Conservation (phyloP, 2,113 vertebrate genomes). For the Circaetus cinerascens region DNA sequence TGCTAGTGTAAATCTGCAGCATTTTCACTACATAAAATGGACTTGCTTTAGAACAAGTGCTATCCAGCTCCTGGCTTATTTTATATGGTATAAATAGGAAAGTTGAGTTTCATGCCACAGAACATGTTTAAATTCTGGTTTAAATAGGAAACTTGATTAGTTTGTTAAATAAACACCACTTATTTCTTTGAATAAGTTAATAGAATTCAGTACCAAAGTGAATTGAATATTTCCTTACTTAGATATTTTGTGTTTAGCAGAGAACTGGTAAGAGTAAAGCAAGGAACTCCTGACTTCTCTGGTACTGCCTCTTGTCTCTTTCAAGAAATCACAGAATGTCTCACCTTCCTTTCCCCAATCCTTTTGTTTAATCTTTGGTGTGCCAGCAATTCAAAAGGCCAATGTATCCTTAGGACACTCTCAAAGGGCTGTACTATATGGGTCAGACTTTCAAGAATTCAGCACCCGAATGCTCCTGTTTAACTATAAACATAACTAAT, state of each 20-base stretch:
- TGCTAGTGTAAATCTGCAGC: neutral
- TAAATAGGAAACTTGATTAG: neutral
- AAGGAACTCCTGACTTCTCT: neutral
- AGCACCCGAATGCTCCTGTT: neutral
- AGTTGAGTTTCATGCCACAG: neutral
- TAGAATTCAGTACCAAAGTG: neutral
- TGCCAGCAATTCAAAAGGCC: neutral
- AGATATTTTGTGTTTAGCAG: neutral
- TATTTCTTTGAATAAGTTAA: neutral
- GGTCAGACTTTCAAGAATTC: neutral
- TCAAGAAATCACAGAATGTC: neutral
- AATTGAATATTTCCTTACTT: neutral
- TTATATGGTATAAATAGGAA: neutral
- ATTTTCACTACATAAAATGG: neutral
- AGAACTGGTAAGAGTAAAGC: neutral
- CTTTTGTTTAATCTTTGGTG: neutral
- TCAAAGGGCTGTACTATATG: accelerated
- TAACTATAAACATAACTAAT: neutral
- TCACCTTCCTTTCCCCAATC: neutral
- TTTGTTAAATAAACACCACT: neutral
- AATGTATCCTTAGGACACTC: neutral
- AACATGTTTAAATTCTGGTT: neutral
- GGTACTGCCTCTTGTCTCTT: neutral
- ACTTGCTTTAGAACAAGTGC: neutral
- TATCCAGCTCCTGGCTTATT: neutral